Evolutionary conservation across 2,888 invertebrate genomes (phyloP), one percentile per base, ranked within the genome.

Genomic region (Heteromyza rotundicornis): DNA sequence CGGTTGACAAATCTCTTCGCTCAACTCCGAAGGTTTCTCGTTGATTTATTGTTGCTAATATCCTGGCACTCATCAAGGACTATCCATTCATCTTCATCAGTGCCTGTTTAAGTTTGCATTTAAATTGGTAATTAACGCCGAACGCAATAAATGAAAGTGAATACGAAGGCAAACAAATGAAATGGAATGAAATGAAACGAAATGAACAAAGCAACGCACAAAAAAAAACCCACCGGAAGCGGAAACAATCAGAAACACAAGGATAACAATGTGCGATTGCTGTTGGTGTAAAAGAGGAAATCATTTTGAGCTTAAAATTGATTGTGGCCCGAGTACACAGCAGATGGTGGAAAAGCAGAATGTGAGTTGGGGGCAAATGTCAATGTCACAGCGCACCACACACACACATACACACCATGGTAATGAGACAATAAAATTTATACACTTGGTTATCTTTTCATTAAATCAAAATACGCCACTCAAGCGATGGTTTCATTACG

Each of bases 41-140:
- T n/a, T n/a, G n/a, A n/a, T n/a, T n/a, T n/a, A n/a, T n/a, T n/a
- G n/a, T n/a, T n/a, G n/a, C n/a, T n/a, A n/a, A n/a, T n/a, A n/a
- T n/a, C n/a, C n/a, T n/a, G n/a, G n/a, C n/a, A n/a, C n/a, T n/a
- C n/a, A n/a, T n/a, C n/a, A n/a, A n/a, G n/a, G n/a, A n/a, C n/a
- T n/a, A n/a, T n/a, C 64, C 72, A 74, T 74, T 71, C 72, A 72
- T 74, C 74, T 72, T 72, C 73, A 70, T 74, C 74, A 73, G 66
- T 60, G 60, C 64, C 61, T 7, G 16, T 20, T 66, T 68, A 75
- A 73, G 75, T 75, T 75, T 75, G 75, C 75, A 75, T 75, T 75
- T 75, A 75, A 75, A 75, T 75, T 75, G 75, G 75, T 75, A 75
- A 75, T 75, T 75, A 75, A 75, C 73, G 67, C 70, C 20, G n/a